A percentile compares a stretch with the other conserved stretches of the same genome.
Evolutionary conservation across 1,140 invertebrate species (phyloP).

Genomic region (Conopomorpha cramerella): DNA sequence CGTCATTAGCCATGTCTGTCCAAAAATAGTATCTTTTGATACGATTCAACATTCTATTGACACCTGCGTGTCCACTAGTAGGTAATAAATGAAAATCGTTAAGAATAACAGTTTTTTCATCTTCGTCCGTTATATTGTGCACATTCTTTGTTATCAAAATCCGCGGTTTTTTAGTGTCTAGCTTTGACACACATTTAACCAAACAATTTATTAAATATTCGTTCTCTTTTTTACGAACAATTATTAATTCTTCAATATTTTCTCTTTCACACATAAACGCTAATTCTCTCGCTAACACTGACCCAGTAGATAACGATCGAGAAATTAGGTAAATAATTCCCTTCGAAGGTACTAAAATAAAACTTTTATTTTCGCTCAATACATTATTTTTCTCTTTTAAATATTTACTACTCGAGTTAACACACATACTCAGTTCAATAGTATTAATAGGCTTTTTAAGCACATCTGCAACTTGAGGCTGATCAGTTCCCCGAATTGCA

Average conservation of each 20-base stretch:
- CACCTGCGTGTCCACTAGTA: conserved; percentile 15
- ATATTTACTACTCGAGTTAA: neutral
- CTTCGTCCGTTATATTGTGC: conserved; percentile 3
- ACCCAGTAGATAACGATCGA: conserved; percentile 2
- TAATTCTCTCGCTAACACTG: conserved; percentile 3
- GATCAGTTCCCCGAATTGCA: neutral
- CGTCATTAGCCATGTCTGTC: conserved; percentile 7
- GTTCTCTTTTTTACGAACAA: neutral
- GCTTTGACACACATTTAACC: neutral
- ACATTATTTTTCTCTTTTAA: too few relatives aligned
- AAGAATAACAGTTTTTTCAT: conserved; percentile 8
- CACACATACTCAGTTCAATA: neutral
- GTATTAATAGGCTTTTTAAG: neutral
- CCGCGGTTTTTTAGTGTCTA: neutral
- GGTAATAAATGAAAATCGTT: conserved; percentile 17
- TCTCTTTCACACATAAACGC: neutral
- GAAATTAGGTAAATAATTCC: neutral
- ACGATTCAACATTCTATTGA: conserved; percentile 14
- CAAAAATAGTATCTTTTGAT: conserved; percentile 14
- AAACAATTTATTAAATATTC: neutral
- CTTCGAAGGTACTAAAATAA: neutral
- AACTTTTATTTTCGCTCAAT: neutral
- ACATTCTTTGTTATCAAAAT: conserved; percentile 1
- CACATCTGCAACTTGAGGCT: neutral
- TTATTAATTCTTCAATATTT: neutral